Evolutionary conservation across 1,140 invertebrate species (phyloP).

Genomic region (Anastrepha obliqua): DNA sequence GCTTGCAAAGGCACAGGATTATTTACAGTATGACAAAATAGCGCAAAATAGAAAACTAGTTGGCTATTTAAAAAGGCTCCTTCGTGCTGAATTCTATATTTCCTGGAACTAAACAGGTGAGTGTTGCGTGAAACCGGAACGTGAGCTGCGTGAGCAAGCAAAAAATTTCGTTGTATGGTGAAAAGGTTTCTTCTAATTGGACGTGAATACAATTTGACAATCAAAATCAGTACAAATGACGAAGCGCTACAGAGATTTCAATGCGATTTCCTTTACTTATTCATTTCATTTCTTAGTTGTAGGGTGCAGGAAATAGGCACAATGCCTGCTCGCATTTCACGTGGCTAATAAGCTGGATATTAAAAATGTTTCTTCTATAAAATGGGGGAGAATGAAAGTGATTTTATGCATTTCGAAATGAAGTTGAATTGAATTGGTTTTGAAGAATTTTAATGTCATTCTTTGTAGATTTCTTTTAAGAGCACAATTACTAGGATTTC

Average conservation of each 20-base stretch:
- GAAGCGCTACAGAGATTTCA: background rate
- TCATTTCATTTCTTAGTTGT: background rate
- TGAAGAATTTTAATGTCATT: background rate
- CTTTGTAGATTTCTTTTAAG: background rate
- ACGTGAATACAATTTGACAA: background rate
- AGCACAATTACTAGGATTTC: background rate
- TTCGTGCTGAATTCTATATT: slow-evolving; percentile 14
- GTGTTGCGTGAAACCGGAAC: slow-evolving; percentile 29
- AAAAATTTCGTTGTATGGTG: background rate
- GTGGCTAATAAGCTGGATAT: background rate
- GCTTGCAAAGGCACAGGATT: background rate
- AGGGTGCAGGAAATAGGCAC: background rate
- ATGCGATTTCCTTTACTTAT: background rate
- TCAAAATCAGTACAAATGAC: background rate
- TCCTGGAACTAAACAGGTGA: slow-evolving; percentile 21
- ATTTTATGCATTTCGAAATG: background rate
- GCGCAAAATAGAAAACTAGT: background rate
- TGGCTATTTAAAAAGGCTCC: slow-evolving; percentile 14
- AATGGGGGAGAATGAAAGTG: background rate
- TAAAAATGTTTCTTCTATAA: background rate
- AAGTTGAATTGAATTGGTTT: background rate
- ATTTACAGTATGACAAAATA: background rate
- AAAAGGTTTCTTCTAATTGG: background rate
- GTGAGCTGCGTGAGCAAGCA: slow-evolving; percentile 29
- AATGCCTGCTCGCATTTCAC: background rate